phyloP scores from a whole-genome alignment of 1,140 invertebrate species.

The Chymomyza costata region DNA sequence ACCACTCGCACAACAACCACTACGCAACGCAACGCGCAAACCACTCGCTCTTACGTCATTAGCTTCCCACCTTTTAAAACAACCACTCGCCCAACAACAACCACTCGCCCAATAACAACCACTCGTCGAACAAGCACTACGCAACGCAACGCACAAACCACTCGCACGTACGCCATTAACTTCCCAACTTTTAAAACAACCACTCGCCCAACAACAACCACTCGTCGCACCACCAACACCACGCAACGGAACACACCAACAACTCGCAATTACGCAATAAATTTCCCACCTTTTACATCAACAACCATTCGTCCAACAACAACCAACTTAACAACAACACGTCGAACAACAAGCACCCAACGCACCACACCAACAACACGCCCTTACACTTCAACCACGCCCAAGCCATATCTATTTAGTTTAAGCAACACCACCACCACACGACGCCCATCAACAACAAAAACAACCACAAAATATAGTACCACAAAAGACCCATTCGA shows the following conservation, averaged over 20 bases:
- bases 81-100: not conserved
- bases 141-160: not conserved
- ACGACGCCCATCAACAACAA: constrained; percentile 17
- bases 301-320: not conserved
- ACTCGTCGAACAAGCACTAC: not conserved
- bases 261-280: constrained; percentile 5
- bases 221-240: not conserved
- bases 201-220: constrained; percentile 1
- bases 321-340: constrained; percentile 1
- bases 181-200: not conserved
- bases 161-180: constrained; percentile 2
- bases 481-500: constrained; percentile 27
- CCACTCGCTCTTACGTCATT: constrained; percentile 9
- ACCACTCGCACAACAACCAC: constrained; percentile 1
- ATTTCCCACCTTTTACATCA: not conserved
- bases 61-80: too few relatives aligned
- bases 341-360: not conserved
- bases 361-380: constrained; percentile 2
- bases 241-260: not conserved
- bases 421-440: constrained; percentile 24
- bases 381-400: constrained; percentile 41
- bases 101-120: constrained; percentile 13
- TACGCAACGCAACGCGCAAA: not conserved
- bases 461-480: constrained; percentile 20
- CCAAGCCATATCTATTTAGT: constrained; percentile 49